A percentile compares a stretch with the other conserved stretches of the same genome.
Conservation (phyloP, 2,113 vertebrate species). For the Percopsis transmontana region DNA sequence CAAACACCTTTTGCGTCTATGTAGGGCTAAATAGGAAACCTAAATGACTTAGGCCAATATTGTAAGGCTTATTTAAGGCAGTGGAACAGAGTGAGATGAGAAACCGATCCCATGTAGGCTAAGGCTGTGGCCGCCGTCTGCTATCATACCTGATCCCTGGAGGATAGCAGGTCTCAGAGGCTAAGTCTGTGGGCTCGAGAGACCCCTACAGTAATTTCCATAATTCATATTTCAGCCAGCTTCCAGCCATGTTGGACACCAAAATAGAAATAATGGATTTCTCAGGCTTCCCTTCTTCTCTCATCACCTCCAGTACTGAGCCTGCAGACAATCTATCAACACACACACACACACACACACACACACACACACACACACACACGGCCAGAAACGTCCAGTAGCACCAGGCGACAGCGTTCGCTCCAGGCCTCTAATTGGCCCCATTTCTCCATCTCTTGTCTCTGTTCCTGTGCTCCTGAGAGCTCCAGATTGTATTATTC, state of each 20-base stretch:
- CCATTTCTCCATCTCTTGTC: slow-evolving; percentile 64
- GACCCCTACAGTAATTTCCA: slow-evolving; percentile 55
- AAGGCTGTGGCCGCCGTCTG: slow-evolving; percentile 4
- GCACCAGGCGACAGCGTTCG: slow-evolving; percentile 49
- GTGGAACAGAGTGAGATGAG: slow-evolving; percentile 3
- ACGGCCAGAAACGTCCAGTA: slow-evolving; percentile 27
- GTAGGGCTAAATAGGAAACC: no score
- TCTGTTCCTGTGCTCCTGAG: slow-evolving; percentile 60
- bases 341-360: slow-evolving; percentile 5
- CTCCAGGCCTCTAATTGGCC: slow-evolving; percentile 73
- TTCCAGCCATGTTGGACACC: slow-evolving; percentile 49
- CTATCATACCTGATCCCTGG: slow-evolving; percentile 43
- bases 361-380: slow-evolving; percentile 13
- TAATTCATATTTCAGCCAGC: slow-evolving; percentile 61
- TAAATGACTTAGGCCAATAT: background rate
- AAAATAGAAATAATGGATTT: slow-evolving; percentile 68
- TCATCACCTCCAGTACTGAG: slow-evolving; percentile 42
- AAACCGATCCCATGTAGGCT: slow-evolving; percentile 3
- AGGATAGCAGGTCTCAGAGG: slow-evolving; percentile 31
- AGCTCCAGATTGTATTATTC: slow-evolving; percentile 45
- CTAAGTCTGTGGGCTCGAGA: slow-evolving; percentile 40
- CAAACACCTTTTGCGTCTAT: no score
- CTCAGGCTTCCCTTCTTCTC: slow-evolving; percentile 31
- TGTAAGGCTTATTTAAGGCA: background rate
- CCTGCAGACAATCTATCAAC: slow-evolving; percentile 40